phyloP scores from a whole-genome alignment of 1,140 invertebrate genomes.

The Drosophila suzukii region DNA sequence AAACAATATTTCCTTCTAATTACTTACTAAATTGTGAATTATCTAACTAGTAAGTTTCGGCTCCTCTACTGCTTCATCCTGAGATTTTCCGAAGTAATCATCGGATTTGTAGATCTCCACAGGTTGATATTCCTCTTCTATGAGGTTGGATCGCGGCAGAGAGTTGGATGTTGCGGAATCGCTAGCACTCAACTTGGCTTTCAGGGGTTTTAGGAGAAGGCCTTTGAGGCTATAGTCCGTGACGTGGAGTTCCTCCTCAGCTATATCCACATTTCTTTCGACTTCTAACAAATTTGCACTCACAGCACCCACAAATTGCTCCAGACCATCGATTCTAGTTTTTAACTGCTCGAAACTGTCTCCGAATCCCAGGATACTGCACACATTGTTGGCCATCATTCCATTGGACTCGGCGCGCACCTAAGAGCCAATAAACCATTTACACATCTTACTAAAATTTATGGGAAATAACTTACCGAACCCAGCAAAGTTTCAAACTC shows the following conservation, averaged over 20 bases:
- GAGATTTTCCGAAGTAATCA: conserved; percentile 55
- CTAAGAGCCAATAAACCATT: conserved; percentile 27
- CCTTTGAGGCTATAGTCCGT: conserved; percentile 81
- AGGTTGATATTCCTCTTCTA: conserved; percentile 63
- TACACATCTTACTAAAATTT: background rate
- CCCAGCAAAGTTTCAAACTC: conserved; percentile 75
- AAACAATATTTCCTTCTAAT: conserved; percentile 12
- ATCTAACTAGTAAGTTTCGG: background rate
- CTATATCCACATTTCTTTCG: conserved; percentile 70
- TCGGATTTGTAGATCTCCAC: conserved; percentile 65
- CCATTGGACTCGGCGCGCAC: conserved; percentile 74
- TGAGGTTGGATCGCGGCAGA: conserved; percentile 44
- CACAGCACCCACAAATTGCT: conserved; percentile 64
- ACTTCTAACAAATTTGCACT: conserved; percentile 66
- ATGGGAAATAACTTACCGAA: conserved; percentile 34
- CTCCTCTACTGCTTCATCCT: background rate
- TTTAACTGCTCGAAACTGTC: conserved; percentile 62
- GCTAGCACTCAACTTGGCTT: conserved; percentile 47
- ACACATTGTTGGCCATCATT: conserved; percentile 74
- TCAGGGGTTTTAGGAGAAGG: conserved; percentile 70
- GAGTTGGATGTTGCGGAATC: conserved; percentile 13
- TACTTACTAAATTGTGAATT: conserved; percentile 9
- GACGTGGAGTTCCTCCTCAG: conserved; percentile 75
- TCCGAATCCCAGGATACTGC: conserved; percentile 58
- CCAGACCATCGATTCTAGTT: conserved; percentile 69